Evolutionary conservation across 35 echinoderm and acorn worm species (phyloP), one percentile per base, ranked within the genome.

Genomic region (Eucidaris tribuloides): DNA sequence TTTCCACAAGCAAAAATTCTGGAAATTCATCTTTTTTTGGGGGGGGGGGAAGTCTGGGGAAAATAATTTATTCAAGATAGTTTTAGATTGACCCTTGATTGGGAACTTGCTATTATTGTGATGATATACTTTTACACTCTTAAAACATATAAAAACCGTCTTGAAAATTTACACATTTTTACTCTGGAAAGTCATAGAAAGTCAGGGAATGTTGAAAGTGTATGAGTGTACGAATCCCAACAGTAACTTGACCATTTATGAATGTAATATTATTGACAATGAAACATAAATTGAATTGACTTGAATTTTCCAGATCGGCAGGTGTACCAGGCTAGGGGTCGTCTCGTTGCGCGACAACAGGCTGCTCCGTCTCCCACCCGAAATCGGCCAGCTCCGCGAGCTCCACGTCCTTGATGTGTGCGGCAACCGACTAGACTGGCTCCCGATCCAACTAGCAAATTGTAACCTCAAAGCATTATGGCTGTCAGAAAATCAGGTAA

Each of bases 401-500:
- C 87, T 99, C 23, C 96, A 99, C n/a, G 96, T 99, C 15, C 87
- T 99, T 9, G 86, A 93, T 80, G 83, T 99, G 0, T 90, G 85
- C 7, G 96, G 96, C 30, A 99, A 93, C 58, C 77, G 96, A 42
- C 45, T 93, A 68, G 96, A 90, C 79, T 90, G 86, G 90, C 79
- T 93, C 28, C 90, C 96, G 4, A 89, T 93, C n/a, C 86, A 92
- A 58, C 79, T 93, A 22, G 87, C 96, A 45, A 92, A 99, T 45
- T 99, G 96, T 79, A 99, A 99, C 83, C 87, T 99, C 9, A 99
- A 99, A 81, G 90, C 90, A 4, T 63, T 93, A 17, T 93, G 96
- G 90, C 87, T 99, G 4, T 93, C 90, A 79, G 91, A 93, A 83
- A 99, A 99, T 60, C 96, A 99, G 91, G 96, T 99, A 83, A n/a